Evolutionary conservation across 1,140 invertebrate genomes (phyloP), one percentile per base, ranked within the genome.

Genomic region (Neuroterus valhalla): DNA sequence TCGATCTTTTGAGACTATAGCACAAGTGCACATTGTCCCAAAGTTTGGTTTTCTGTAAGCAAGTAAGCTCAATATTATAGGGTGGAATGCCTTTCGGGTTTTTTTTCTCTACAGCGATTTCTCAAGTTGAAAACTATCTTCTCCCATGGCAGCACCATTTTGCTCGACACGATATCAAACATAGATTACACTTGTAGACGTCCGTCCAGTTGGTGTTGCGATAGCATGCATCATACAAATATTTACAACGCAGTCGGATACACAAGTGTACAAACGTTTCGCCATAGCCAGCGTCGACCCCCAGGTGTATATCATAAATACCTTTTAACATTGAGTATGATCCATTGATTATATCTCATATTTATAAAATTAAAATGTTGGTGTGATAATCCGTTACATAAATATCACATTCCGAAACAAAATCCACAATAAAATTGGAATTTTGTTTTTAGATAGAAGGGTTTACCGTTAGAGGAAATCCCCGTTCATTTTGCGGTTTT

Each of bases 181-280:
- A 6, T 8, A 78, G 77, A 78, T 69, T 71, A 74, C 55, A 79
- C 12, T 72, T 72, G 72, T 73, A 78, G 43, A 76, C 48, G 66
- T 55, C 45, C 46, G 46, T 48, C 71, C 72, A 75, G 70, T 75
- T 76, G 66, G 66, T 72, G 75, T 75, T 76, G 74, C 79, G 55
- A 55, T 81, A 79, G 72, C 68, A 73, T 81, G 78, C 69, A 81
- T 82, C 81, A 82, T 81, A 79, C 67, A 79, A 82, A 81, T 82
- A 82, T 82, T 82, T 82, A 81, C 75, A 82, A 78, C 71, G 11
- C 66, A 68, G 66, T 26, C 52, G 21, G 2, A 66, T 81, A 76
- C 72, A 81, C 72, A 75, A 75, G 75, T 48, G 15, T 48, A 48
- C 46, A 62, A 62, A n/a, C n/a, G 55, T 62, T 62, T 48, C 15